A percentile compares a stretch with the other conserved stretches of the same genome.
Evolutionary conservation across 2,888 invertebrate genomes (phyloP).

Genomic region (Invenusta paracnida): DNA sequence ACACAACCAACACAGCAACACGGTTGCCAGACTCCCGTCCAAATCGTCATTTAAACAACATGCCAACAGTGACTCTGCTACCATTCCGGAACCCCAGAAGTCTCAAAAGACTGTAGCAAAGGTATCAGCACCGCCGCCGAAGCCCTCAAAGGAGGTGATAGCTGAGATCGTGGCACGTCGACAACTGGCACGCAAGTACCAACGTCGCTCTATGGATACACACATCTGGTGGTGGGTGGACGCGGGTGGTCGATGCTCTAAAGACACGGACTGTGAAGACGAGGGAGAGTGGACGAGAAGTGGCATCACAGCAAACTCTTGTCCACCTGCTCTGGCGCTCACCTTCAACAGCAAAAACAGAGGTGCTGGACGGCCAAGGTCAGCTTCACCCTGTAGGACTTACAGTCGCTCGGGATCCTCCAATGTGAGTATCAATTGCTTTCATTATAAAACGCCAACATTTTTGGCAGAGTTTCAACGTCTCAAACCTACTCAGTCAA

Average conservation of each 20-base stretch:
- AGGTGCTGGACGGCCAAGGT: background rate
- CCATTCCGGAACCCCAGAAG: background rate
- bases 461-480: no score
- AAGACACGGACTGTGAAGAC: background rate
- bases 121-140: background rate
- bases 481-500: no score
- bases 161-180: background rate
- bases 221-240: conserved; percentile 27
- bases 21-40: no score
- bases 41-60: no score
- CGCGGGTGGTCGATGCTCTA: background rate
- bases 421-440: background rate
- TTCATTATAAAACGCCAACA: no score
- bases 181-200: background rate
- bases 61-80: background rate
- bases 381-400: background rate
- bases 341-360: background rate
- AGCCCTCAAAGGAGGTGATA: background rate
- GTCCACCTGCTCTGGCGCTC: background rate
- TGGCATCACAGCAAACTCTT: no score
- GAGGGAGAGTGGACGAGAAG: background rate
- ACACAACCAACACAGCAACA: no score
- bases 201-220: background rate
- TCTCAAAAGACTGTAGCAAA: background rate
- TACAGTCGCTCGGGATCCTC: conserved; percentile 2